Evolutionary conservation across 2,113 vertebrate species (phyloP), one percentile per base, ranked within the genome.

Genomic region (Burhinus oedicnemus): DNA sequence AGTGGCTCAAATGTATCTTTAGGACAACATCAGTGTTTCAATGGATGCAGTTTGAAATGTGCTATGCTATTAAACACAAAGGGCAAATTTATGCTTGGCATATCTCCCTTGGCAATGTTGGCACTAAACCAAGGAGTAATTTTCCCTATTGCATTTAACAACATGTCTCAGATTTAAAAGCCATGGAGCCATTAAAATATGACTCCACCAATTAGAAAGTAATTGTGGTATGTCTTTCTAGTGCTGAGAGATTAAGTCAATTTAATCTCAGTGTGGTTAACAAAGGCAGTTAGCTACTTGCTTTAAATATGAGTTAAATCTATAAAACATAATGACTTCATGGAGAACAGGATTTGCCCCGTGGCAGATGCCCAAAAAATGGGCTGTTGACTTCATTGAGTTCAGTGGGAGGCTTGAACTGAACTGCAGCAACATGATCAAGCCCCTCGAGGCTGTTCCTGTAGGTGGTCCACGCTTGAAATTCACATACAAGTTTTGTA

Each of bases 171-270:
- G 55, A 61, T 96, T 89, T 95, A 91, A 90, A 97, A 94, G 61
- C 55, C 26, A 16, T 44, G 57, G 57, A 93, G 64, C 68, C 60
- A 71, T 87, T 94, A 90, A 94, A 90, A 92, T 89, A 92, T 84
- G 76, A 95, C 69, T 91, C 26, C 38, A 36, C 81, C 68, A 95
- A 94, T 97, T 95, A 93, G 76, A 47, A 95, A 83, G 80, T 78
- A 97, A 95, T 96, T 93, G 77, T 64, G 80, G 86, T 87, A 16
- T 81, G 64, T 54, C 30, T 81, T 93, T 81, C 65, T 60, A 57
- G 60, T 64, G 72, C 69, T 2, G 5, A 89, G 61, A 72, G 80
- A 91, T 93, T 93, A 95, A 75, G 52, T 84, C 52, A 12, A 6
- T 82, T 68, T 85, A 82, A 83, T 96, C 71, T 92, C 15, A 3